Percentiles rank a stretch among this genome's conserved stretches.
Evolutionary conservation across 37 sponge, comb jelly and placozoan genomes (phyloP).

Genomic region (Crambe crambe): DNA sequence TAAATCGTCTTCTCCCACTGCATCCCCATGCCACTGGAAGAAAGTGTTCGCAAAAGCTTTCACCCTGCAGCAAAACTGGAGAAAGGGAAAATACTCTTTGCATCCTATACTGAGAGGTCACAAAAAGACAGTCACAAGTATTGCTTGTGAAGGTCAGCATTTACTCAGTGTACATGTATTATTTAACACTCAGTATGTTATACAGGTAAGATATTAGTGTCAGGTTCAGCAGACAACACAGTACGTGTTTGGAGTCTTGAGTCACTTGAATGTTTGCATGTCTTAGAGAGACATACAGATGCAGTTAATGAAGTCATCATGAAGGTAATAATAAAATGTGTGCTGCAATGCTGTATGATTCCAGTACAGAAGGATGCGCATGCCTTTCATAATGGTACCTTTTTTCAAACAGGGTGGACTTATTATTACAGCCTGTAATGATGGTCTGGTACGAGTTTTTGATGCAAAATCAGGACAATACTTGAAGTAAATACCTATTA

Average conservation of each 20-base stretch:
- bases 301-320: slow-evolving; percentile 66
- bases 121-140: slow-evolving; percentile 54
- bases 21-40: slow-evolving; percentile 64
- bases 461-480: slow-evolving; percentile 59
- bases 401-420: slow-evolving; percentile 37
- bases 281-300: slow-evolving; percentile 75
- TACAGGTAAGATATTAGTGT: slow-evolving; percentile 57
- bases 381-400: too few relatives aligned
- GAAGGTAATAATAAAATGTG: slow-evolving; percentile 39
- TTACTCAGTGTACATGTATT: slow-evolving; percentile 2
- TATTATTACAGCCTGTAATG: slow-evolving; percentile 74
- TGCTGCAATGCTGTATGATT: too few relatives aligned
- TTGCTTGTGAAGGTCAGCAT: slow-evolving; percentile 68
- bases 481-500: slow-evolving; percentile 25
- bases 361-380: too few relatives aligned
- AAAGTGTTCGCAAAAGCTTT: slow-evolving; percentile 60
- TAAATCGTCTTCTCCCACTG: background rate
- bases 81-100: slow-evolving; percentile 51
- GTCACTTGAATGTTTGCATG: slow-evolving; percentile 40
- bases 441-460: slow-evolving; percentile 73
- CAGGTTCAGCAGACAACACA: slow-evolving; percentile 73
- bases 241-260: slow-evolving; percentile 69
- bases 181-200: background rate
- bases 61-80: slow-evolving; percentile 71
- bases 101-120: slow-evolving; percentile 72